Base-by-base conservation (phyloP, 2,797 vertebrate genomes). In the Tolypeutes matacus region DNA sequence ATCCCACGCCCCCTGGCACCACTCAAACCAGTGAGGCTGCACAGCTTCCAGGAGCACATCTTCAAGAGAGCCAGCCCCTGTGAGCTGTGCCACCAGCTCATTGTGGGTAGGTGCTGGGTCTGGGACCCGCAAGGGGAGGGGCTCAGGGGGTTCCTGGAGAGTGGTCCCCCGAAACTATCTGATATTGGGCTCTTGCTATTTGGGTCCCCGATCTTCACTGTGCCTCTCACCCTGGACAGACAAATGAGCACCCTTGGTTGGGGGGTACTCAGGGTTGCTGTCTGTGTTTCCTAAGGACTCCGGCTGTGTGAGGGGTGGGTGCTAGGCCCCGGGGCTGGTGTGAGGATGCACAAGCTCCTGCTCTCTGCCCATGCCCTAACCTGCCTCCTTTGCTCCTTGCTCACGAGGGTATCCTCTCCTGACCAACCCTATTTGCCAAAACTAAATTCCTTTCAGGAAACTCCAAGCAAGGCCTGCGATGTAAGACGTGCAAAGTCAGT, bases 401-500 rank as follows among this genome's bases (percentile, higher is more conserved):
- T 76, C 11, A 6, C 14, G 49, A 56, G 21, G 34, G 15, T 39
- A 62, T 10, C 46, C 31, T 39, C 23, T 39, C 29, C 25, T 60
- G 36, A 75, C 42, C 20, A 39, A 49, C 10, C 42, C 17, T n/a
- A 64, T 42, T 85, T 36, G 31, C 18, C 29, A 23, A 76, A 84
- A 72, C 51, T 64, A 13, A 53, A 53, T 39, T 77, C 49, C 73
- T 42, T 60, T 36, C 53, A 99, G 99, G 99, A 96, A 99, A 99
- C 97, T 99, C 99, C 95, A 99, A 99, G 98, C 99, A 99, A 97
- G 99, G 99, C 81, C 98, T 99, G 91, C 98, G 99, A 70, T 99
- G 99, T 97, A 99, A 99, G 98, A 99, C 98, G 0, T 99, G 99
- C 98, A 99, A 99, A 98, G 98, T 99, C 95, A 99, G 99, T 0